Conservation (phyloP, 1,140 invertebrate genomes). For the Phocides pigmalion region DNA sequence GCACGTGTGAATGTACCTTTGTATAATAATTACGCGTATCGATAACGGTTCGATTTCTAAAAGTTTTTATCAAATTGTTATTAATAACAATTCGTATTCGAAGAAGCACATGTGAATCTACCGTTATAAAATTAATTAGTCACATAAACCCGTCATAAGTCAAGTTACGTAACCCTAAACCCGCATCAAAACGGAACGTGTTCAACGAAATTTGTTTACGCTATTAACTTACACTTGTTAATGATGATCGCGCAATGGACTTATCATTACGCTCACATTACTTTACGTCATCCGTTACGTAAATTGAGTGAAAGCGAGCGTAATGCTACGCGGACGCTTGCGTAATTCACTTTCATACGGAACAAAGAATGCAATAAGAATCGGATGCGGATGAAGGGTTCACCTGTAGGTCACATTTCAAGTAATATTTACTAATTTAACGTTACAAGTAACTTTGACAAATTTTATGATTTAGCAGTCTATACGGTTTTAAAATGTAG, state of each 20-base stretch:
- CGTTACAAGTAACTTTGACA: too few relatives aligned
- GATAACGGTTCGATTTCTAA: too few relatives aligned
- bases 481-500: too few relatives aligned
- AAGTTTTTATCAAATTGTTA: too few relatives aligned
- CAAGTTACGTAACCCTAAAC: constrained; percentile 4
- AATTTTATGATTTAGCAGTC: too few relatives aligned
- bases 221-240: constrained; percentile 32
- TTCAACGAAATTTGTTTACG: constrained; percentile 7
- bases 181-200: constrained; percentile 3
- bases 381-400: constrained; percentile 1
- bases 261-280: constrained; percentile 24
- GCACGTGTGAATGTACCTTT: too few relatives aligned
- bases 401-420: constrained; percentile 18
- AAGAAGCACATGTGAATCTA: neutral
- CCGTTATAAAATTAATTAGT: neutral
- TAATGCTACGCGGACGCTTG: constrained; percentile 40
- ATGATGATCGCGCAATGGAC: constrained; percentile 16
- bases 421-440: too few relatives aligned
- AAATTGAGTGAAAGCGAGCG: constrained; percentile 55
- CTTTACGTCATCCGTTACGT: constrained; percentile 39
- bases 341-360: constrained; percentile 53
- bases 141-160: neutral
- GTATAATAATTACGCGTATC: too few relatives aligned
- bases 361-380: constrained; percentile 17
- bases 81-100: too few relatives aligned